Evolutionary conservation across 2,113 vertebrate genomes (phyloP).

Genomic region (Paedocypris sp.): DNA sequence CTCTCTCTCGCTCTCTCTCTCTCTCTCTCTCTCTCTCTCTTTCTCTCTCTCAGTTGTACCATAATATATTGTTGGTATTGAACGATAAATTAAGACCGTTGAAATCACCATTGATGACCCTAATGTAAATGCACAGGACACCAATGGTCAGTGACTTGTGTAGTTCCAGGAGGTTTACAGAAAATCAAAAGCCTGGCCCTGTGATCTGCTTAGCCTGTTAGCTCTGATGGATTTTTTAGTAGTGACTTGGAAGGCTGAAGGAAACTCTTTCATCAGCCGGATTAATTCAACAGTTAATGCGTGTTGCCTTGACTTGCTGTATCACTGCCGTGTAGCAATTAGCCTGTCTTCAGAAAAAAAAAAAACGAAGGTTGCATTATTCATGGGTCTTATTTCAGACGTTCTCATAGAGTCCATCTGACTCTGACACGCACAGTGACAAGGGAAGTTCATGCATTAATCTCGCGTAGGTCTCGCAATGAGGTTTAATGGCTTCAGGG

Average conservation of each 20-base stretch:
- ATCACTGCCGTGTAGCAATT: constrained; percentile 19
- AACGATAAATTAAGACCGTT: no score
- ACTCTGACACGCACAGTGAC: constrained; percentile 4
- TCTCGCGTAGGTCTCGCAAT: background rate
- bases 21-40: no score
- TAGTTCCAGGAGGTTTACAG: background rate
- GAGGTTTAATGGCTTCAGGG: constrained; percentile 4
- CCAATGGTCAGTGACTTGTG: background rate
- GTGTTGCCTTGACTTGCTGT: constrained; percentile 10
- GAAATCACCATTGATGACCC: no score
- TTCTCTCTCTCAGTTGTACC: no score
- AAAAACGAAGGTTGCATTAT: constrained; percentile 20
- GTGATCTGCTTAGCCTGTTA: background rate
- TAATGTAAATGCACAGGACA: no score
- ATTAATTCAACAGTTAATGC: constrained; percentile 20
- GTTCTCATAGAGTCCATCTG: constrained; percentile 8
- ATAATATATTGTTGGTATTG: no score
- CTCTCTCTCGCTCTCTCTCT: no score
- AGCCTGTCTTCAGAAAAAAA: constrained; percentile 3
- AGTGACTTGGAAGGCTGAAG: background rate
- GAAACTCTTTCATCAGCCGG: background rate
- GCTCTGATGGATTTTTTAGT: constrained; percentile 15
- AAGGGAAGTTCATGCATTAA: constrained; percentile 14
- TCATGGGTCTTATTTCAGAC: constrained; percentile 20
- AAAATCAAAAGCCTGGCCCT: background rate